Base-by-base conservation (phyloP, 2,888 invertebrate species). In the Tinea semifulvella region DNA sequence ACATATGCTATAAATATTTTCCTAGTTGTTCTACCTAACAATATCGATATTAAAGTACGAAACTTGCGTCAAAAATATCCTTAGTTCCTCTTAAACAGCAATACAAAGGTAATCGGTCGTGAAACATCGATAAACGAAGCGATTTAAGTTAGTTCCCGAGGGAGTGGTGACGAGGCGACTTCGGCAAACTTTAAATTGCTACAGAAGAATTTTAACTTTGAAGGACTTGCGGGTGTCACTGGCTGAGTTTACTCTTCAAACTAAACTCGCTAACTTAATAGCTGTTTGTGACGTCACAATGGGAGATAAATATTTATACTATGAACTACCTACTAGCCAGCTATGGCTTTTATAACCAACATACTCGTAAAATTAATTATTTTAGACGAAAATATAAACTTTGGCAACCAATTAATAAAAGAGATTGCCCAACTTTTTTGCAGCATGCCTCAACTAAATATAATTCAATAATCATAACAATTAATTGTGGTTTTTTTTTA, bases 51-150 rank as follows among this genome's bases (percentile, higher is more conserved):
- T 6, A 26, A 10, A 27, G 14, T 19, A n/a, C n/a, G n/a, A n/a
- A 10, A 22, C 13, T 40, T 40, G 40, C 22, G 13, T 13, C 14
- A 4, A 13, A 40, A 40, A 40, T 40, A 31, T 47, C 49, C 59
- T 55, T 55, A 62, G 63, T 66, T 66, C 56, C 61, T 57, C 59
- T 62, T 68, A 70, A 43, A 18, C 46, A 22, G 46, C 39, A 38
- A 66, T 68, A 68, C 64, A 64, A 58, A 60, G 66, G 72, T 74
- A 79, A 79, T 76, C 70, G 74, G 61, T 75, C 65, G 75, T 68
- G 68, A 72, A 64, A 59, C 67, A 71, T 74, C 73, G 70, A 74
- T 76, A 73, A 77, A 73, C 70, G 76, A 75, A 72, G 65, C 77
- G 75, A 75, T 79, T 73, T 70, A 77, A 76, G 74, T 79, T 79